phyloP scores from a whole-genome alignment of 2,797 vertebrate genomes.

The Pangasius macronema region DNA sequence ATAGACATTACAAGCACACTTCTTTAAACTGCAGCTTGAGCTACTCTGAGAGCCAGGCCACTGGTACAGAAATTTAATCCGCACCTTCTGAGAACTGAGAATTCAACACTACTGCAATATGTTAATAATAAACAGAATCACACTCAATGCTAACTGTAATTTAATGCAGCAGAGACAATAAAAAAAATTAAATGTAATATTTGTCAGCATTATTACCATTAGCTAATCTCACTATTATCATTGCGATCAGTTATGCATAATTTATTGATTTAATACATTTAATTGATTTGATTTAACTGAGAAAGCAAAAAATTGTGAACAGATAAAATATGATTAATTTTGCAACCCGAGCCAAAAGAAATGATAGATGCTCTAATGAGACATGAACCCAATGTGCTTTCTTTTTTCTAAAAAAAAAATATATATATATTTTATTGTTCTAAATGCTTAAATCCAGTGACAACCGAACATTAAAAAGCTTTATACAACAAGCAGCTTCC shows the following conservation, averaged over 20 bases:
- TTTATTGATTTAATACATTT: no score
- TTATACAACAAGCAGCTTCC: not conserved
- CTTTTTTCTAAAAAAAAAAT: not conserved
- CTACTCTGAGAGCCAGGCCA: not conserved
- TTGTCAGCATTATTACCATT: not conserved
- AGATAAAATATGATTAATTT: not conserved
- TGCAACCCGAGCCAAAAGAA: not conserved
- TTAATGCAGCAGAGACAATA: not conserved
- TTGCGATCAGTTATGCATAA: constrained; percentile 2
- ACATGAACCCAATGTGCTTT: not conserved
- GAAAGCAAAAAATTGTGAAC: not conserved
- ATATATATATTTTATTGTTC: not conserved
- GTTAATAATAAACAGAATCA: not conserved
- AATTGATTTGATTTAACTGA: not conserved
- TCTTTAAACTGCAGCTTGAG: not conserved
- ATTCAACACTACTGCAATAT: not conserved
- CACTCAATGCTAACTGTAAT: not conserved
- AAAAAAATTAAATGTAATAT: not conserved
- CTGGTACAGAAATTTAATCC: not conserved
- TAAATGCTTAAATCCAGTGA: not conserved
- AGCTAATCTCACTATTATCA: not conserved
- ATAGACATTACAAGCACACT: not conserved
- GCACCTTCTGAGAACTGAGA: not conserved
- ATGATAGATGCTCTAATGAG: not conserved
- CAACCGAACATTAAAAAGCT: not conserved